Percentiles rank a stretch among this genome's conserved stretches.
phyloP scores from a whole-genome alignment of 2,888 invertebrate species.

The Cetonia aurata region DNA sequence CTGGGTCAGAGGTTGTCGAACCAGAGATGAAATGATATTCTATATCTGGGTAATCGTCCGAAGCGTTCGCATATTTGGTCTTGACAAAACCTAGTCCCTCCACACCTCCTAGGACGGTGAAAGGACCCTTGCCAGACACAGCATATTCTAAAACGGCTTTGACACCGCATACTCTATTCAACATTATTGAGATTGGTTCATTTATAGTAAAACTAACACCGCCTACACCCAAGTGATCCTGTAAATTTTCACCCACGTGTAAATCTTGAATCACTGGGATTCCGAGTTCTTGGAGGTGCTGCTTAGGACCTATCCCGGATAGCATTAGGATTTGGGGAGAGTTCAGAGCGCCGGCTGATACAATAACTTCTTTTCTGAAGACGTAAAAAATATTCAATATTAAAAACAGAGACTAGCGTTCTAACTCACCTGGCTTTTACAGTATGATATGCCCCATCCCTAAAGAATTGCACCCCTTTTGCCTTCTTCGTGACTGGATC shows the following conservation, averaged over 20 bases:
- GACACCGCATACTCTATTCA: slow-evolving; percentile 82
- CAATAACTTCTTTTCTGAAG: slow-evolving; percentile 81
- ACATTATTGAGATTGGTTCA: slow-evolving; percentile 82
- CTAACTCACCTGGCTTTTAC: slow-evolving; percentile 72
- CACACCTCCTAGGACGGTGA: slow-evolving; percentile 90
- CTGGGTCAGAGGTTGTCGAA: slow-evolving; percentile 88
- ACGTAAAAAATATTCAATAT: no score
- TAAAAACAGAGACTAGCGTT: no score
- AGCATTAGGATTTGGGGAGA: slow-evolving; percentile 95
- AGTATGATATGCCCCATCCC: slow-evolving; percentile 79
- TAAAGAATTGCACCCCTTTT: slow-evolving; percentile 85
- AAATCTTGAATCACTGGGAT: slow-evolving; percentile 87
- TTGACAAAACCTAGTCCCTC: slow-evolving; percentile 89
- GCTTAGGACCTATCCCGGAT: slow-evolving; percentile 86
- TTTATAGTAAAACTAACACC: slow-evolving; percentile 87
- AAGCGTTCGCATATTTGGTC: slow-evolving; percentile 84
- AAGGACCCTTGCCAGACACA: slow-evolving; percentile 83
- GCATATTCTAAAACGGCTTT: slow-evolving; percentile 88
- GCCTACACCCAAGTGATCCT: slow-evolving; percentile 90
- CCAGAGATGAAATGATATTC: slow-evolving; percentile 92
- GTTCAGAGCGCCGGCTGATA: slow-evolving; percentile 93
- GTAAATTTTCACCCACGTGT: slow-evolving; percentile 87
- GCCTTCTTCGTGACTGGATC: slow-evolving; percentile 81
- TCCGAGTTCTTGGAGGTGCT: slow-evolving; percentile 77
- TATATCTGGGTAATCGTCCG: slow-evolving; percentile 89